Conservation (phyloP, 1,140 invertebrate genomes). For the Megathymus violae region DNA sequence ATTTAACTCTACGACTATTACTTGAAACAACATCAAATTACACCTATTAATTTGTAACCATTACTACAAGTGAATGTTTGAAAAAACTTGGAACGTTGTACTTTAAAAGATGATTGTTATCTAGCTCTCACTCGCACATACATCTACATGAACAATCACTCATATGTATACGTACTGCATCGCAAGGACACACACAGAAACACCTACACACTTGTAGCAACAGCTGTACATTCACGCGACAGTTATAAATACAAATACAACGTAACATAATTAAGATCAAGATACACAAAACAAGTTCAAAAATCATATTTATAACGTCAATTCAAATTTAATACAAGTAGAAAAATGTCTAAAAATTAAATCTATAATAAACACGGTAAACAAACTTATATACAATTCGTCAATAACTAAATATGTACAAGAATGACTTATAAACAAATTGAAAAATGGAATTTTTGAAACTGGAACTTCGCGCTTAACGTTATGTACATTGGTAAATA, state of each 20-base stretch:
- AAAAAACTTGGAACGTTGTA: neutral
- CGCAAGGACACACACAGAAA: neutral
- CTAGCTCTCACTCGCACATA: neutral
- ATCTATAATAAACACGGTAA: neutral
- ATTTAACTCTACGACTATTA: neutral
- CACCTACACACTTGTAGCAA: neutral
- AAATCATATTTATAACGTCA: neutral
- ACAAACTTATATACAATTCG: neutral
- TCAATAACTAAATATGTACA: neutral
- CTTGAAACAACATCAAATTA: slow-evolving; percentile 1
- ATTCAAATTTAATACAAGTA: neutral
- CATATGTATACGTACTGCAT: neutral
- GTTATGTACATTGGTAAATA: neutral
- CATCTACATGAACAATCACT: neutral
- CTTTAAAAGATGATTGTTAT: neutral
- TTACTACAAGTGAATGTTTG: neutral
- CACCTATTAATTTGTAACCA: neutral
- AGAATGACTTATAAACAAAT: neutral
- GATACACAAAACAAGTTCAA: slow-evolving; percentile 1
- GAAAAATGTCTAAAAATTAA: neutral
- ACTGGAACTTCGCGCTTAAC: neutral
- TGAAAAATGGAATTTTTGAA: neutral
- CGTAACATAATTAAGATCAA: slow-evolving; percentile 12
- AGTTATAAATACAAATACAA: slow-evolving; percentile 7
- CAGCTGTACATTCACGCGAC: neutral